Evolutionary conservation across 2,888 invertebrate species (phyloP).

Genomic region (Aspidapion aeneum): DNA sequence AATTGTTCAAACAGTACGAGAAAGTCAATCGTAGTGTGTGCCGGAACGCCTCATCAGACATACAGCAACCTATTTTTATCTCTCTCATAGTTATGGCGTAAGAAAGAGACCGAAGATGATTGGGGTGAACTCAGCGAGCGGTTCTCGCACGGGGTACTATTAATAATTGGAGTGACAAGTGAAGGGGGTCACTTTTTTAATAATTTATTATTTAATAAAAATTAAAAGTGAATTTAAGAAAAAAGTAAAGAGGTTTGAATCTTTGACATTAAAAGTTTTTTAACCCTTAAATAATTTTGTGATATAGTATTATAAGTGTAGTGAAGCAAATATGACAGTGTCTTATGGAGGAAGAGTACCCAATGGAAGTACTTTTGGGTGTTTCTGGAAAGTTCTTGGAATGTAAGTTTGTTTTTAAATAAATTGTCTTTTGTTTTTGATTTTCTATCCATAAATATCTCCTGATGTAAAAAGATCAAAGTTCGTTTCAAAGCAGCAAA

Average conservation of each 20-base stretch:
- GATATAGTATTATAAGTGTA: no score
- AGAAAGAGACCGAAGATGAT: background rate
- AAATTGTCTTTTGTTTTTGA: background rate
- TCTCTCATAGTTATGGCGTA: background rate
- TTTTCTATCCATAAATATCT: no score
- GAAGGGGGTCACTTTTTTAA: background rate
- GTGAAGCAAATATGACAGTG: slow-evolving; percentile 65
- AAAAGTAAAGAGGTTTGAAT: background rate
- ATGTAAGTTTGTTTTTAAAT: slow-evolving; percentile 34
- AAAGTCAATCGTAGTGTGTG: background rate
- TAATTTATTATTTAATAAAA: no score
- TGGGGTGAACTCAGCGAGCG: background rate
- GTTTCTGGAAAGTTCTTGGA: slow-evolving; percentile 73
- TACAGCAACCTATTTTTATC: no score
- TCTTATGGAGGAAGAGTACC: slow-evolving; percentile 89
- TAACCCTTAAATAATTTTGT: no score
- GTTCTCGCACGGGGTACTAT: background rate
- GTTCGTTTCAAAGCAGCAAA: no score
- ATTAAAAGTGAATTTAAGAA: background rate
- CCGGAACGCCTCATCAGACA: background rate
- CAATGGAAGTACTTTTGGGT: slow-evolving; percentile 89
- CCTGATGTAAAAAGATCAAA: no score
- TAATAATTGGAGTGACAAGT: no score
- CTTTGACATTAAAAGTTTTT: no score
- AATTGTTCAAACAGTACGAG: background rate